A percentile compares a stretch with the other conserved stretches of the same genome.
Evolutionary conservation across 2,113 vertebrate species (phyloP).

Genomic region (Scomber colias): DNA sequence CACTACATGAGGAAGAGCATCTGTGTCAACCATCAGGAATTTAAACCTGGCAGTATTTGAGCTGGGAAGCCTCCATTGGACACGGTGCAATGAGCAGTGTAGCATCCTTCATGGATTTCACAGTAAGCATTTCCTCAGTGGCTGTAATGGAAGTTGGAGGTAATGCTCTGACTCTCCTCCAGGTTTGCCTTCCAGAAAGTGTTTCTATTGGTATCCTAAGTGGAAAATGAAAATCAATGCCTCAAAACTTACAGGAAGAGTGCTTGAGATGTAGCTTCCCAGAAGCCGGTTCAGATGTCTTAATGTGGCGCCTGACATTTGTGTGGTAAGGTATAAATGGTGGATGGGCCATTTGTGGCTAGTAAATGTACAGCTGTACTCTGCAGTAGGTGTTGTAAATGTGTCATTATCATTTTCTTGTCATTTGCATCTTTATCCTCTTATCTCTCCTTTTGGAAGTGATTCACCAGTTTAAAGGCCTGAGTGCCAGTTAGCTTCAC

Average conservation of each 20-base stretch:
- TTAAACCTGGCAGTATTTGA: constrained; percentile 46
- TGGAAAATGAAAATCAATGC: constrained; percentile 60
- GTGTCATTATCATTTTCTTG: constrained; percentile 25
- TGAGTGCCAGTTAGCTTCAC: constrained; percentile 33
- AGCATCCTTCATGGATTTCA: constrained; percentile 57
- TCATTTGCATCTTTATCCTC: constrained; percentile 4
- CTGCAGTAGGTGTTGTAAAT: constrained; percentile 30
- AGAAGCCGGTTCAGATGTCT: constrained; percentile 57
- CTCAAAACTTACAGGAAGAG: constrained; percentile 58
- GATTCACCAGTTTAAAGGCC: constrained; percentile 24
- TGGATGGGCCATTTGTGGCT: constrained; percentile 50
- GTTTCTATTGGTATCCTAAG: constrained; percentile 48
- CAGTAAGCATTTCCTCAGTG: constrained; percentile 41
- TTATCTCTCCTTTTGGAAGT: background rate
- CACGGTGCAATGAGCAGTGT: constrained; percentile 41
- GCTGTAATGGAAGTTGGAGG: constrained; percentile 30
- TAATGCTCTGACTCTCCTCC: constrained; percentile 39
- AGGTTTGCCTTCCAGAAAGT: constrained; percentile 47
- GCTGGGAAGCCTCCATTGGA: constrained; percentile 42
- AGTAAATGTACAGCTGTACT: constrained; percentile 38
- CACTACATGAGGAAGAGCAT: constrained; percentile 56
- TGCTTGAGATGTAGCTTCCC: constrained; percentile 51
- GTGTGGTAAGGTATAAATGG: constrained; percentile 52
- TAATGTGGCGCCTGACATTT: constrained; percentile 55
- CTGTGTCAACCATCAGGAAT: constrained; percentile 65